These are phyloP conservation scores for Corythornis leucogaster DNA, from an alignment of 2,797 vertebrate genomes.

Conservation along the genomic window DNA sequence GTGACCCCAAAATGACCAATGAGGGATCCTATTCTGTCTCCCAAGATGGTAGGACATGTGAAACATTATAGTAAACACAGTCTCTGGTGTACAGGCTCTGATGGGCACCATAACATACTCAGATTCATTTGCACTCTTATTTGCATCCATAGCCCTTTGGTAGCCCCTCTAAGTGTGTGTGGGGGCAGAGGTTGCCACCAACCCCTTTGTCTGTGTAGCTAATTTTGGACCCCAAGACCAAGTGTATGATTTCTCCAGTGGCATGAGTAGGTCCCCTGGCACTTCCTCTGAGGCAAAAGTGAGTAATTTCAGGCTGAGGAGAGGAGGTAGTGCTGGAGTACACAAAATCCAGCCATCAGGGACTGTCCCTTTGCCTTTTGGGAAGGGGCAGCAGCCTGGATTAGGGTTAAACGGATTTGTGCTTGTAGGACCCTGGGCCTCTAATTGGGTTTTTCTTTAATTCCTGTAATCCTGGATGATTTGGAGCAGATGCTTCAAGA, in stretches of 20 bases:
- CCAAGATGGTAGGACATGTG: neutral
- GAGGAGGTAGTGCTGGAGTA: neutral
- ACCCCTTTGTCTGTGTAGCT: fast-evolving
- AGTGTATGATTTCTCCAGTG: fast-evolving
- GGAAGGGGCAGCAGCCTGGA: slow-evolving; percentile 63
- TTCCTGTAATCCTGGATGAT: slow-evolving; percentile 80
- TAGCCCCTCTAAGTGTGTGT: neutral
- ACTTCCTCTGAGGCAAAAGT: neutral
- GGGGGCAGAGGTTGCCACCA: neutral
- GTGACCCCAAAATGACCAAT: neutral
- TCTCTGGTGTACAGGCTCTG: neutral
- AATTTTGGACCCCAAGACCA: neutral
- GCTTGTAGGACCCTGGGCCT: slow-evolving; percentile 67
- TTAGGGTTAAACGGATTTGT: slow-evolving; percentile 79
- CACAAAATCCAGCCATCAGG: fast-evolving
- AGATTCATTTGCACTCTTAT: neutral
- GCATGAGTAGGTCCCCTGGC: fast-evolving
- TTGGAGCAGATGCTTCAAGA: slow-evolving; percentile 77
- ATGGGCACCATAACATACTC: too few relatives aligned
- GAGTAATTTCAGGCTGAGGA: neutral
- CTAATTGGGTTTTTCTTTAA: slow-evolving; percentile 71
- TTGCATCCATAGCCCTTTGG: neutral
- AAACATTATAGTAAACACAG: neutral
- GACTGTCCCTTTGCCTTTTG: slow-evolving; percentile 28
- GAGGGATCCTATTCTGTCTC: neutral